Evolutionary conservation across 2,888 invertebrate genomes (phyloP).

Genomic region (Philopedon plagiatum): DNA sequence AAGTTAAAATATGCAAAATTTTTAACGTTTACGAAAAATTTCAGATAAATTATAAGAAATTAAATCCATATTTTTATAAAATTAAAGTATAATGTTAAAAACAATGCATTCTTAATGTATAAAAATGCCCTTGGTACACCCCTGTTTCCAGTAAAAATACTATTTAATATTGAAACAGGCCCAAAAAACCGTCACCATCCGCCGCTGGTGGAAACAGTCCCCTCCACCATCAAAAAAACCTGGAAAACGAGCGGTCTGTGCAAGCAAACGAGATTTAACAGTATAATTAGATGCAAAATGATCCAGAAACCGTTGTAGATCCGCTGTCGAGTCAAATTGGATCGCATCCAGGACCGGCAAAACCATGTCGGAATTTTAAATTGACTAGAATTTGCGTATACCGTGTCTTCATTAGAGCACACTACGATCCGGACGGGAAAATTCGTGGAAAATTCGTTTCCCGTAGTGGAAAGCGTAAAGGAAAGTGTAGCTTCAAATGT

Average conservation of each 20-base stretch:
- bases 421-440: not conserved
- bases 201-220: constrained; percentile 28
- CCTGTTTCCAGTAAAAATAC: too few relatives aligned
- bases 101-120: too few relatives aligned
- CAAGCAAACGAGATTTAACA: constrained; percentile 50
- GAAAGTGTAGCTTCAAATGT: too few relatives aligned
- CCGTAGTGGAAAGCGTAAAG: not conserved
- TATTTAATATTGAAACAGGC: too few relatives aligned
- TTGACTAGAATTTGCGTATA: constrained; percentile 37
- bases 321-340: constrained; percentile 50
- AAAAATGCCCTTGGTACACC: too few relatives aligned
- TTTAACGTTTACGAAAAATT: too few relatives aligned
- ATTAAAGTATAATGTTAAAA: too few relatives aligned
- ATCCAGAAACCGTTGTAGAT: constrained; percentile 52
- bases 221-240: constrained; percentile 12
- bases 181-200: not conserved
- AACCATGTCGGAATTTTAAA: constrained; percentile 56
- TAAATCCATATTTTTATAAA: too few relatives aligned
- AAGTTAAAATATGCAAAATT: too few relatives aligned
- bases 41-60: too few relatives aligned
- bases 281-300: constrained; percentile 55
- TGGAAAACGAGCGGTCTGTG: constrained; percentile 34
- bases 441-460: too few relatives aligned
- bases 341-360: constrained; percentile 53
- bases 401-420: not conserved